phyloP scores from a whole-genome alignment of 2,113 vertebrate species.

The Herpetotheres cachinnans region DNA sequence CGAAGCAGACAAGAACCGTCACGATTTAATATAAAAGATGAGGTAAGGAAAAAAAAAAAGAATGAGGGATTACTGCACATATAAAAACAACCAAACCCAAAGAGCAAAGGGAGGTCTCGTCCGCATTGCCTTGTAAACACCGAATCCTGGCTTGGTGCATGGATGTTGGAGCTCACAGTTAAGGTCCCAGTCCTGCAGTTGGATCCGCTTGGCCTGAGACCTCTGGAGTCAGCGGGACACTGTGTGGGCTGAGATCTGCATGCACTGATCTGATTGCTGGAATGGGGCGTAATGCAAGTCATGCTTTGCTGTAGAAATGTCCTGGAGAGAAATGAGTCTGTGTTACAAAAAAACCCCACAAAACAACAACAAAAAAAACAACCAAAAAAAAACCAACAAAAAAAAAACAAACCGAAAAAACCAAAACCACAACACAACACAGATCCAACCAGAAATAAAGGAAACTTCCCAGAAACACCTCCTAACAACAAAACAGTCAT shows the following conservation, averaged over 20 bases:
- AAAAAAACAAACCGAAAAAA: background rate
- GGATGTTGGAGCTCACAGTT: background rate
- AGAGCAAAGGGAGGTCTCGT: background rate
- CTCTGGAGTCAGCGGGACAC: background rate
- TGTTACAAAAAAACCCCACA: background rate
- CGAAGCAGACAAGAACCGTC: conserved; percentile 96
- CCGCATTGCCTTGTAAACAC: background rate
- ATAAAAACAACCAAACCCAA: background rate
- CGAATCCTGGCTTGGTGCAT: background rate
- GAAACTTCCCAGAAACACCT: conserved; percentile 26
- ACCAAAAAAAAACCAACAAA: background rate
- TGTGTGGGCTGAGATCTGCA: background rate
- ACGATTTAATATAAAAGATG: conserved; percentile 94
- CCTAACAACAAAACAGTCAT: background rate
- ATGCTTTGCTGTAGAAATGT: background rate
- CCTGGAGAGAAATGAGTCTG: background rate
- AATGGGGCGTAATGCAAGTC: background rate
- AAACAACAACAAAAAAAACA: no score
- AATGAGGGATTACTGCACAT: background rate
- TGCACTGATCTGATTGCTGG: background rate
- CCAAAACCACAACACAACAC: background rate
- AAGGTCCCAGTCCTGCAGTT: background rate
- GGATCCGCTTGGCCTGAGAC: background rate
- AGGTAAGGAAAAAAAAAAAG: conserved; percentile 77
- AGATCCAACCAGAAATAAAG: background rate